Percentiles rank a stretch among this genome's conserved stretches.
These are phyloP conservation scores for Glaucidium brasilianum DNA, from an alignment of 2,113 vertebrate species.

Conservation along the genomic window DNA sequence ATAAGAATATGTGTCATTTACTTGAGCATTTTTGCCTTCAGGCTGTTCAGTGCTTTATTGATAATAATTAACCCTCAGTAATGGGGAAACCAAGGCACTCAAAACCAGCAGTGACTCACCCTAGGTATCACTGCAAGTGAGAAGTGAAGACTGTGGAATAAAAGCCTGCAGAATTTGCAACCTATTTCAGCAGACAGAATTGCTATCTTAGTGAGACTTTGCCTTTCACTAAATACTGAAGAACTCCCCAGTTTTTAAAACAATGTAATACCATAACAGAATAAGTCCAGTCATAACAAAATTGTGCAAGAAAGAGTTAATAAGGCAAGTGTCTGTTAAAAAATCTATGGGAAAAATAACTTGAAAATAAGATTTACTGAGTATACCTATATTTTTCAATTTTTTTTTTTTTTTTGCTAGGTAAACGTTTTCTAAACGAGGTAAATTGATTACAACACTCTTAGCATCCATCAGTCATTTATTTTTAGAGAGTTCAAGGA, in stretches of 20 bases:
- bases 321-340: background rate
- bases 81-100: background rate
- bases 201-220: background rate
- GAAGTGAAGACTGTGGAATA: background rate
- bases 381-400: constrained; percentile 62
- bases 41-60: background rate
- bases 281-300: background rate
- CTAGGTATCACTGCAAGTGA: background rate
- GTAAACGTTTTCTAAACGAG: constrained; percentile 74
- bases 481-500: constrained; percentile 74
- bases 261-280: background rate
- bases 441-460: constrained; percentile 74
- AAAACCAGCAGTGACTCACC: background rate
- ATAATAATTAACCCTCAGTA: background rate
- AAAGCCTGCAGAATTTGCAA: background rate
- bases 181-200: background rate
- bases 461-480: constrained; percentile 75
- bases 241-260: background rate
- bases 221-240: background rate
- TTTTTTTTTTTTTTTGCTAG: constrained; percentile 65
- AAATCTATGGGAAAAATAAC: constrained; percentile 43
- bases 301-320: constrained; percentile 48
- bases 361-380: constrained; percentile 49
- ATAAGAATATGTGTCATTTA: background rate
- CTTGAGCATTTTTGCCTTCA: background rate